Conservation (phyloP, 1,140 invertebrate genomes). For the Frieseomelitta varia region DNA sequence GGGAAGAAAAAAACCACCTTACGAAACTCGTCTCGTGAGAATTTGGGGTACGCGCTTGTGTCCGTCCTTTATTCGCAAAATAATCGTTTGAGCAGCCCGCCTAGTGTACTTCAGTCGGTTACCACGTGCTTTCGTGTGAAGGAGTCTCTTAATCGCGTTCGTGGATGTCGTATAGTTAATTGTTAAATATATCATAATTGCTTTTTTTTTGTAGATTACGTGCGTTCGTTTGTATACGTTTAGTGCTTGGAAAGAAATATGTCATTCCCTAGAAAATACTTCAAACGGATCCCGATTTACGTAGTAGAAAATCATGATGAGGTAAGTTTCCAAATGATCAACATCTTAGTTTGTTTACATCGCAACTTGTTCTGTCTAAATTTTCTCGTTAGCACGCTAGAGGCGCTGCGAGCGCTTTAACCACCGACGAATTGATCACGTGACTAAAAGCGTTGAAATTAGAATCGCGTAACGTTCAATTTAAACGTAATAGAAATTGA, state of each 20-base stretch:
- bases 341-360: conserved; percentile 49
- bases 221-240: not conserved
- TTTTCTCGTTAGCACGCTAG: conserved; percentile 18
- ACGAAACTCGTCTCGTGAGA: conserved; percentile 74
- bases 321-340: conserved; percentile 76
- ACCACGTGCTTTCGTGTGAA: conserved; percentile 67
- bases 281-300: conserved; percentile 86
- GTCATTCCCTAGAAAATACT: conserved; percentile 71
- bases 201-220: not conserved
- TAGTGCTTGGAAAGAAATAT: conserved; percentile 21
- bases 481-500: not conserved
- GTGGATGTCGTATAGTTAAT: conserved; percentile 48
- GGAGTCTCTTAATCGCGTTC: conserved; percentile 54
- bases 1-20: conserved; percentile 52
- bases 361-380: conserved; percentile 10
- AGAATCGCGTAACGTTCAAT: not conserved
- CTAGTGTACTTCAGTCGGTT: conserved; percentile 60
- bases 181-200: conserved; percentile 43
- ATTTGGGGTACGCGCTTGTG: conserved; percentile 57
- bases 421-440: conserved; percentile 15
- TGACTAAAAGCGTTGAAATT: conserved; percentile 27
- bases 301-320: conserved; percentile 91
- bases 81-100: conserved; percentile 67
- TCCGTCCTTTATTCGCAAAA: conserved; percentile 63
- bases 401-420: not conserved